These are phyloP conservation scores for Caradrina clavipalpis DNA, from an alignment of 2,888 invertebrate species.

Conservation along the genomic window DNA sequence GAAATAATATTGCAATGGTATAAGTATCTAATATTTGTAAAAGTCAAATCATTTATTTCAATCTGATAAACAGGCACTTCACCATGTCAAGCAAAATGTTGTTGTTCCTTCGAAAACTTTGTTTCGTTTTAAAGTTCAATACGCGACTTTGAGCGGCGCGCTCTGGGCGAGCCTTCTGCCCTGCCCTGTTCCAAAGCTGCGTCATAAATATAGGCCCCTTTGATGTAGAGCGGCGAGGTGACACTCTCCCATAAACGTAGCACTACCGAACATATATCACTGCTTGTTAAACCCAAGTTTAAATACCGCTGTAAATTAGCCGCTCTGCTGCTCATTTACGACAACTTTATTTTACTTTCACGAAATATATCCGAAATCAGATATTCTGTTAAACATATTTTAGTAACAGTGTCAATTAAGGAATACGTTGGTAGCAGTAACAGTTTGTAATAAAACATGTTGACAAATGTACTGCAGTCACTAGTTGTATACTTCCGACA, in stretches of 20 bases:
- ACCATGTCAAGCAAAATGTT: background rate
- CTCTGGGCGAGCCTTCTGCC: conserved; percentile 11
- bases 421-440: conserved; percentile 11
- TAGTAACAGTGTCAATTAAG: conserved; percentile 10
- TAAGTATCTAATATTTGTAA: background rate
- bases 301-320: conserved; percentile 31
- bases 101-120: background rate
- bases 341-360: conserved; percentile 39
- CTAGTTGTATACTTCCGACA: conserved; percentile 31
- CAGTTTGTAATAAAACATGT: conserved; percentile 8
- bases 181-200: conserved; percentile 1
- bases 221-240: conserved; percentile 52
- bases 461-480: conserved; percentile 7
- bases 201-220: conserved; percentile 51
- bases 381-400: conserved; percentile 10
- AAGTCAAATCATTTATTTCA: too few species aligned
- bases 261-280: conserved; percentile 34
- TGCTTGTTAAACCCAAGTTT: conserved; percentile 27
- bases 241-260: conserved; percentile 9
- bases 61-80: background rate
- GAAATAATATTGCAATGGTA: background rate
- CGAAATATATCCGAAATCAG: conserved; percentile 5
- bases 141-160: conserved; percentile 8
- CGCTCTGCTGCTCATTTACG: conserved; percentile 11
- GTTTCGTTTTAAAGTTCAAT: conserved; percentile 9